A percentile compares a stretch with the other conserved stretches of the same genome.
Evolutionary conservation across 2,113 vertebrate species (phyloP).

Genomic region (Pycnonotus jocosus): DNA sequence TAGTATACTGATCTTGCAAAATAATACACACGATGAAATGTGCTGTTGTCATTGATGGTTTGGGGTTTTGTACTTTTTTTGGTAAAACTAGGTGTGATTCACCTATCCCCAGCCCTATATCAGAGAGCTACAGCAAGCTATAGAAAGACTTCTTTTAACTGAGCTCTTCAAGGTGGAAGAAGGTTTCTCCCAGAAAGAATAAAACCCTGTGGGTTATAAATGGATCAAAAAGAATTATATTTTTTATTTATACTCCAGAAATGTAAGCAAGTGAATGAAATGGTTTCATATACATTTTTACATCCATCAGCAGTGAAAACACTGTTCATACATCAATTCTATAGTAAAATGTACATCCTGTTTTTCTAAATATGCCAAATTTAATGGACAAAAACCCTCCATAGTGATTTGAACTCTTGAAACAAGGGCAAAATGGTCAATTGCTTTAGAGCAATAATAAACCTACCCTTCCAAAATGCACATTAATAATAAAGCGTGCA

Average conservation of each 20-base stretch:
- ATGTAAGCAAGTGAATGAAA: slow-evolving; percentile 80
- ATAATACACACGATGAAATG: neutral
- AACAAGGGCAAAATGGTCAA: slow-evolving; percentile 49
- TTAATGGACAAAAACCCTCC: slow-evolving; percentile 62
- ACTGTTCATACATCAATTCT: slow-evolving; percentile 79
- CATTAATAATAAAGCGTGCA: slow-evolving; percentile 36
- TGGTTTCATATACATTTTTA: slow-evolving; percentile 84
- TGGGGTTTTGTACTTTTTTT: neutral
- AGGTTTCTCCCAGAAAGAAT: slow-evolving; percentile 66
- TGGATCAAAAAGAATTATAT: slow-evolving; percentile 79
- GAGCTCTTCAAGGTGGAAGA: slow-evolving; percentile 45
- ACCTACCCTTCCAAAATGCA: slow-evolving; percentile 46
- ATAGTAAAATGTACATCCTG: slow-evolving; percentile 78
- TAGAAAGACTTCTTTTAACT: slow-evolving; percentile 29
- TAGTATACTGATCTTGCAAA: neutral
- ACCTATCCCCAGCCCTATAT: neutral
- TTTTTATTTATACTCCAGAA: slow-evolving; percentile 85
- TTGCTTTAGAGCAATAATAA: slow-evolving; percentile 50
- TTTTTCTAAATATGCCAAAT: slow-evolving; percentile 66
- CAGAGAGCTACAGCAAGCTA: slow-evolving; percentile 48
- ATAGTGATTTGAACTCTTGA: slow-evolving; percentile 51
- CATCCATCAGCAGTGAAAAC: slow-evolving; percentile 79
- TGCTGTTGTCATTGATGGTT: neutral
- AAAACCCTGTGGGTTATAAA: slow-evolving; percentile 77
- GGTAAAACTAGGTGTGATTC: neutral